phyloP scores from a whole-genome alignment of 2,113 vertebrate species.

The Chelonoidis abingdonii region DNA sequence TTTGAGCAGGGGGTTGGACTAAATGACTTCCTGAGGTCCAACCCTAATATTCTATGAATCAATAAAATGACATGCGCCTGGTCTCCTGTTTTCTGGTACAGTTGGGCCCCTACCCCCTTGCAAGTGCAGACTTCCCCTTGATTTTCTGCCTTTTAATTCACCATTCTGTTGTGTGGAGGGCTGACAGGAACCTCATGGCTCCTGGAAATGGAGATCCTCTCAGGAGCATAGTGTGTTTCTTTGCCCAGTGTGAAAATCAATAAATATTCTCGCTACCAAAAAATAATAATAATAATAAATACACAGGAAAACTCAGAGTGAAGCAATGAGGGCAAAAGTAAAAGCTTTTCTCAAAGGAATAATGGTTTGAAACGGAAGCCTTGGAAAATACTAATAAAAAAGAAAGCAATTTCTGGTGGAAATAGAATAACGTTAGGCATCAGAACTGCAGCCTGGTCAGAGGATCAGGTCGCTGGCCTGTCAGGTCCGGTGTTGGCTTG shows the following conservation, averaged over 20 bases:
- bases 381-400: not conserved
- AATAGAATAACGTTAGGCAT: not conserved
- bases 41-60: fast-evolving
- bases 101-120: not conserved
- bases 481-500: not conserved
- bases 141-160: not conserved
- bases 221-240: constrained; percentile 11
- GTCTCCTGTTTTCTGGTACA: not conserved
- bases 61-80: not conserved
- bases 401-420: not conserved
- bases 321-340: constrained; percentile 2
- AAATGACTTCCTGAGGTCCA: too few species aligned
- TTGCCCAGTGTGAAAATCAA: constrained; percentile 41
- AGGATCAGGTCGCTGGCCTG: not conserved
- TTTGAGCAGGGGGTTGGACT: too few species aligned
- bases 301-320: not conserved
- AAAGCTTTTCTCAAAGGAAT: constrained; percentile 49
- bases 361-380: not conserved
- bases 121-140: constrained; percentile 30
- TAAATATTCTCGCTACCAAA: not conserved
- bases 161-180: not conserved
- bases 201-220: constrained; percentile 22
- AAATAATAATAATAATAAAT: not conserved
- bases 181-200: not conserved
- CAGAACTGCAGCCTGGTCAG: not conserved